A percentile compares a stretch with the other conserved stretches of the same genome.
Conservation (phyloP, 2,888 invertebrate genomes). For the Ephialtes manifestator region DNA sequence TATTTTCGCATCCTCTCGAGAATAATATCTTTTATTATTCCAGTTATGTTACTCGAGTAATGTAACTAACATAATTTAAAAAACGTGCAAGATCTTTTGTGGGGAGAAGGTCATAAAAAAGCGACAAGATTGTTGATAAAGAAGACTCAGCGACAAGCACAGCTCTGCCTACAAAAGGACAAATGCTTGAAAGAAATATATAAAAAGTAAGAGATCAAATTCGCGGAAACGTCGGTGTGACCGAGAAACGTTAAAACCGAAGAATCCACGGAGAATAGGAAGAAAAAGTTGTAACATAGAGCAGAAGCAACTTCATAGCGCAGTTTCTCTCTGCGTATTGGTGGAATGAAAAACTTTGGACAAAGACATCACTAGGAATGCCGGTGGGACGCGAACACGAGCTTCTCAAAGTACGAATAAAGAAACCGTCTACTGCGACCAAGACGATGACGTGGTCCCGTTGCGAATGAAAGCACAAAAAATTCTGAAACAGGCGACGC, state of each 20-base stretch:
- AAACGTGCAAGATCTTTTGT: background rate
- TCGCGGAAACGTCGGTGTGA: conserved; percentile 23
- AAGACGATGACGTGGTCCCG: conserved; percentile 35
- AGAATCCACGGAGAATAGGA: conserved; percentile 16
- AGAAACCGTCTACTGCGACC: conserved; percentile 41
- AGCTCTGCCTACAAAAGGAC: background rate
- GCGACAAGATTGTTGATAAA: background rate
- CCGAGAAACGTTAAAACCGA: conserved; percentile 10
- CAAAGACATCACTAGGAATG: conserved; percentile 60
- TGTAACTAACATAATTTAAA: background rate
- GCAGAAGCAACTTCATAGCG: conserved; percentile 1
- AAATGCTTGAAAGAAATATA: conserved; percentile 25
- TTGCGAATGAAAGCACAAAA: conserved; percentile 34
- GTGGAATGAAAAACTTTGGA: conserved; percentile 67
- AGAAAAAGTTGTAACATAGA: conserved; percentile 8
- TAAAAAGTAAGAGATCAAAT: conserved; percentile 43
- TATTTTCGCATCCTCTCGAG: background rate
- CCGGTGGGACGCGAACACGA: background rate
- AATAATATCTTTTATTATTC: background rate
- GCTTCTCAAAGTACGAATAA: conserved; percentile 39
- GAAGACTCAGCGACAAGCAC: background rate
- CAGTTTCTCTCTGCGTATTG: conserved; percentile 9
- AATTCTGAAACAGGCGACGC: conserved; percentile 32
- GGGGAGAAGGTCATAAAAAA: background rate
- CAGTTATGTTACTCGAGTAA: background rate